Conservation (phyloP, 2,113 vertebrate genomes). For the Antigone vipio region DNA sequence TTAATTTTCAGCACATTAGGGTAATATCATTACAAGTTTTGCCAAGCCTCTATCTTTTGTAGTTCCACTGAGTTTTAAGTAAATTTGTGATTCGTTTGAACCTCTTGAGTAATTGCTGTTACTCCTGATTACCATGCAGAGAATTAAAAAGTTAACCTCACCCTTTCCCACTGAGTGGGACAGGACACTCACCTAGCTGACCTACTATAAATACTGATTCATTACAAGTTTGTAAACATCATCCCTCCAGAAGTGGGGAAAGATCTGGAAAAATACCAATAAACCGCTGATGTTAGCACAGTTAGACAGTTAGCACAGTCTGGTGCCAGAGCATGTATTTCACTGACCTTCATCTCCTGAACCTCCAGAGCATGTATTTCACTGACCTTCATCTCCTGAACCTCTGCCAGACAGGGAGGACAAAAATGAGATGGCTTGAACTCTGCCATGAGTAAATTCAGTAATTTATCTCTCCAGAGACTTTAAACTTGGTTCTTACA, state of each 20-base stretch:
- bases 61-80: no score
- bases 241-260: not conserved
- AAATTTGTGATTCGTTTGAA: no score
- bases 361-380: not conserved
- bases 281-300: not conserved
- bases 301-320: no score
- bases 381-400: constrained; percentile 40
- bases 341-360: constrained; percentile 39
- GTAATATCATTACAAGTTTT: no score
- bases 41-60: no score
- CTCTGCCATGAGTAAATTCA: not conserved
- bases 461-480: not conserved
- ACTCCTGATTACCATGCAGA: no score
- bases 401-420: not conserved
- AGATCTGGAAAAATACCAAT: constrained; percentile 13
- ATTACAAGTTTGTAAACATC: not conserved
- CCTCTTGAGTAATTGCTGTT: no score
- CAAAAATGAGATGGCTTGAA: not conserved
- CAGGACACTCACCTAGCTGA: not conserved
- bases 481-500: not conserved
- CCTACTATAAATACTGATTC: not conserved
- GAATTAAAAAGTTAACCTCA: no score
- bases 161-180: no score
- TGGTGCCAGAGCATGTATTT: not conserved
- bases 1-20: no score